phyloP scores from a whole-genome alignment of 2,888 invertebrate species.

The Erpobdella octoculata region DNA sequence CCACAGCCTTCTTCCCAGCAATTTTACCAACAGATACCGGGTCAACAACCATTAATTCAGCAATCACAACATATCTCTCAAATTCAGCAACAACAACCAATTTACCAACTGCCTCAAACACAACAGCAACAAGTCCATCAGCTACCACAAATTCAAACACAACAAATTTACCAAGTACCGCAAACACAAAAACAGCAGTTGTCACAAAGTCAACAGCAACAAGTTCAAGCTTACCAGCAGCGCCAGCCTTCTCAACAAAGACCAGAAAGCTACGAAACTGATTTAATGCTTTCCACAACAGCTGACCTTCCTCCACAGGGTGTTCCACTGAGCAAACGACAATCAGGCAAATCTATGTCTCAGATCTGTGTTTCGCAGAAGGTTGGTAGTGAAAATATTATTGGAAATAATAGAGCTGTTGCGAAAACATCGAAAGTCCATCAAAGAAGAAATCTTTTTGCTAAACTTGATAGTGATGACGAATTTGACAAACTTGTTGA shows the following conservation, averaged over 20 bases:
- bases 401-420: neutral
- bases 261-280: neutral
- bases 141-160: neutral
- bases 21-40: too few species aligned
- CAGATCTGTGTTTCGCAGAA: neutral
- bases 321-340: neutral
- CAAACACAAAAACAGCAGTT: constrained; percentile 8
- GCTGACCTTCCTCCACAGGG: neutral
- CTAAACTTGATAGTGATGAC: constrained; percentile 23
- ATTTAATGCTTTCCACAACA: neutral
- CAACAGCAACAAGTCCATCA: neutral
- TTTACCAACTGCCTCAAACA: neutral
- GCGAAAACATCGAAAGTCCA: constrained; percentile 13
- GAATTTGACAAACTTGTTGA: constrained; percentile 30
- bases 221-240: too few species aligned
- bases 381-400: neutral
- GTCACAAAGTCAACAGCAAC: too few species aligned
- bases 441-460: constrained; percentile 3
- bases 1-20: too few species aligned
- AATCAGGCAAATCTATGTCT: neutral
- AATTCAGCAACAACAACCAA: neutral
- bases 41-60: neutral
- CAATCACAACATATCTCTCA: neutral
- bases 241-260: too few species aligned
- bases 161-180: neutral